These are phyloP conservation scores for Brachyhypopomus gauderio DNA, from an alignment of 2,113 vertebrate genomes.

Conservation along the genomic window DNA sequence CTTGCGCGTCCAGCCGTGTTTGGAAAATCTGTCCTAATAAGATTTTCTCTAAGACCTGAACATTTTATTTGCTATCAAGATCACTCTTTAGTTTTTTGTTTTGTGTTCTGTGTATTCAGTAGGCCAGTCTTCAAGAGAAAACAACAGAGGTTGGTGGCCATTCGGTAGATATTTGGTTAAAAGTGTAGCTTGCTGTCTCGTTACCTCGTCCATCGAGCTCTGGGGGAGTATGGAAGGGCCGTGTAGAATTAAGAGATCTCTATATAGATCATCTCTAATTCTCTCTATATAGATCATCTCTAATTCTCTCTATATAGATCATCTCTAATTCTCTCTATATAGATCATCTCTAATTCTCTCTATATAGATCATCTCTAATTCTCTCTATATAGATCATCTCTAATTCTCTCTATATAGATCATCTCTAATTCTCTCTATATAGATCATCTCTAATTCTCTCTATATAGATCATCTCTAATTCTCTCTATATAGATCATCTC, in stretches of 20 bases:
- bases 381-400: constrained; percentile 35
- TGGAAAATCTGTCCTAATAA: background rate
- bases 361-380: constrained; percentile 46
- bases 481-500: constrained; percentile 35
- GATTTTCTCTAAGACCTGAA: background rate
- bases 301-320: constrained; percentile 41
- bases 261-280: constrained; percentile 46
- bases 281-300: constrained; percentile 35
- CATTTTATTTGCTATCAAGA: background rate
- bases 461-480: constrained; percentile 46
- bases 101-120: background rate
- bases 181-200: background rate
- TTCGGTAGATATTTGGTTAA: background rate
- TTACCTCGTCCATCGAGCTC: background rate
- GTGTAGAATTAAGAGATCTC: background rate
- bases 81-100: background rate
- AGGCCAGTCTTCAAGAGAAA: background rate
- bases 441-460: constrained; percentile 44
- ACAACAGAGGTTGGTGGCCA: background rate
- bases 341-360: constrained; percentile 44
- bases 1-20: background rate
- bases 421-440: constrained; percentile 34
- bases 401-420: constrained; percentile 41
- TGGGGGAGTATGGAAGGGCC: background rate
- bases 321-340: constrained; percentile 34